Evolutionary conservation across 2,113 vertebrate species (phyloP).

Genomic region (Epinephelus lanceolatus): DNA sequence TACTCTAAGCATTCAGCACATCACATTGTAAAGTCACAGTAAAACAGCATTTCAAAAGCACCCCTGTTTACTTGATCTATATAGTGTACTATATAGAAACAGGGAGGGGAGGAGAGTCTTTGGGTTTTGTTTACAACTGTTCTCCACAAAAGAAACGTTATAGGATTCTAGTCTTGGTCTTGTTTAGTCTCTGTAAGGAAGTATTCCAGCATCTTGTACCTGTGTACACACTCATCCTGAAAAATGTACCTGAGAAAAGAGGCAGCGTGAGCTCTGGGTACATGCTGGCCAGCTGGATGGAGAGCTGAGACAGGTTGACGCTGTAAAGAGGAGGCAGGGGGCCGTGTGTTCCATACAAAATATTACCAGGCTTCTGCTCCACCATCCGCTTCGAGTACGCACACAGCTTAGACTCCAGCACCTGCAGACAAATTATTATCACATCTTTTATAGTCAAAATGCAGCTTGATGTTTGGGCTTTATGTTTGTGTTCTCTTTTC

Average conservation of each 20-base stretch:
- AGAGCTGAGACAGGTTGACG: slow-evolving; percentile 92
- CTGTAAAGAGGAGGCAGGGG: slow-evolving; percentile 96
- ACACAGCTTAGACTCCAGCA: slow-evolving; percentile 95
- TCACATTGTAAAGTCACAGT: not conserved
- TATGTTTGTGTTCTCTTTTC: not conserved
- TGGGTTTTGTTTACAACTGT: slow-evolving; percentile 5
- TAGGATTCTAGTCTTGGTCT: not conserved
- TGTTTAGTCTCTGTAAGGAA: no score
- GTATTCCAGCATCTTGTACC: not conserved
- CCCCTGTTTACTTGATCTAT: no score
- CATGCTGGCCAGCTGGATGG: slow-evolving; percentile 95
- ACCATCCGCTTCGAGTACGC: slow-evolving; percentile 95
- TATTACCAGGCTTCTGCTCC: slow-evolving; percentile 94
- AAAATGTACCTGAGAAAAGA: slow-evolving; percentile 93
- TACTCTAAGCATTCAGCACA: slow-evolving; percentile 7
- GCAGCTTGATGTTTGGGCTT: not conserved
- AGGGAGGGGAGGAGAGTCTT: not conserved
- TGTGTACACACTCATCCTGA: not conserved
- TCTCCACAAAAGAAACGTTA: not conserved
- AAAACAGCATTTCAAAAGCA: not conserved
- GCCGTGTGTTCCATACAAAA: slow-evolving; percentile 95
- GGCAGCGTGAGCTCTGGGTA: slow-evolving; percentile 98
- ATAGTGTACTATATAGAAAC: not conserved
- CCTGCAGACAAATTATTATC: slow-evolving; percentile 78
- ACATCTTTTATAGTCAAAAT: not conserved